Conservation (phyloP, 2,113 vertebrate species). For the Nesoenas mayeri region DNA sequence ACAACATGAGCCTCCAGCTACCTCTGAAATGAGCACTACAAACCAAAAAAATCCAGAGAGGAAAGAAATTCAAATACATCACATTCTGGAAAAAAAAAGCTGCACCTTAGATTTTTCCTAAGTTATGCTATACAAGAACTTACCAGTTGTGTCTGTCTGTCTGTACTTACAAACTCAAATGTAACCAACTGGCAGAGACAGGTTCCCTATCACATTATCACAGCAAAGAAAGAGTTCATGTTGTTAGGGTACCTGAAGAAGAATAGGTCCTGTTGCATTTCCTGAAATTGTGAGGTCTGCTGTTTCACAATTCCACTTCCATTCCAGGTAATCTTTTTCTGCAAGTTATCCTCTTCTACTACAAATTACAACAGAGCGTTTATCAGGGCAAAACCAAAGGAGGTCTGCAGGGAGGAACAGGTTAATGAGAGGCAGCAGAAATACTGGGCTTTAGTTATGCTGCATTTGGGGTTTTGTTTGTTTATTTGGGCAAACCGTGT, state of each 20-base stretch:
- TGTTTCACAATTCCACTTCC: background rate
- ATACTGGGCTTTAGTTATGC: background rate
- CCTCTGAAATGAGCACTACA: background rate
- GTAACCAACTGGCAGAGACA: background rate
- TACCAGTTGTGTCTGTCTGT: background rate
- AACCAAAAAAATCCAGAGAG: background rate
- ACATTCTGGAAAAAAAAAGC: background rate
- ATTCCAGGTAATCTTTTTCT: background rate
- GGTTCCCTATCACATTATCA: background rate
- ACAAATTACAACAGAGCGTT: background rate
- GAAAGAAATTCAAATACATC: background rate
- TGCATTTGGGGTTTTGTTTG: background rate
- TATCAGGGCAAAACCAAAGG: background rate
- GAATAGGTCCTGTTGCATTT: background rate
- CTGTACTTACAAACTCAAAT: background rate
- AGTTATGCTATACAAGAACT: background rate
- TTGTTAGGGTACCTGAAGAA: background rate
- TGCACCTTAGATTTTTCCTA: background rate
- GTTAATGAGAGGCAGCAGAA: background rate
- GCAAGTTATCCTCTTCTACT: background rate
- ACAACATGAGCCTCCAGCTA: background rate
- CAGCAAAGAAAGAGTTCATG: background rate
- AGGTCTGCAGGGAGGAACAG: background rate
- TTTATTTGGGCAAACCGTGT: background rate
- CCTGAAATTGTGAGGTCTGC: background rate